Base-by-base conservation (phyloP, 2,888 invertebrate genomes). In the Andrena marginata region DNA sequence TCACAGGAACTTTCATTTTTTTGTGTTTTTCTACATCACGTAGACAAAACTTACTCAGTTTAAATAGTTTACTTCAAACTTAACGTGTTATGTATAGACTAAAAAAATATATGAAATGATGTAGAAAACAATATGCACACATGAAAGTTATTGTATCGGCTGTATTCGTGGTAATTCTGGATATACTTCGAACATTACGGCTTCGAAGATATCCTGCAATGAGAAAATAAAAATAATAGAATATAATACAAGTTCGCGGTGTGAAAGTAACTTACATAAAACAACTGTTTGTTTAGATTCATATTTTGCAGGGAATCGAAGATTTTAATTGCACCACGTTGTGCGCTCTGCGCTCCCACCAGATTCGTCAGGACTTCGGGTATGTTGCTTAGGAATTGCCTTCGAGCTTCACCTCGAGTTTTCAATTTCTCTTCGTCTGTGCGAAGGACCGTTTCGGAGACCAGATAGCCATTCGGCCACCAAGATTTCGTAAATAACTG, bases 381-480 rank as follows among this genome's bases (percentile, higher is more conserved):
- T 94, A 97, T 96, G 92, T 97, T 96, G 91, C 96, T 96, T 75
- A 96, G 95, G 86, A 98, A 95, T 93, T 96, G 96, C 91, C 96
- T 95, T 75, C 95, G 95, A 64, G 97, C 97, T 85, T 97, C 95
- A 76, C 96, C 96, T 54, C 96, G 96, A 2, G 97, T 97, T 94
- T 96, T 96, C 84, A 96, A 77, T 91, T 96, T 96, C 90, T 96
- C 96, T 82, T 96, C 96, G 60, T 96, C 95, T 7, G 95, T 95
- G 77, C 96, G 94, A 26, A 94, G 90, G 2, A 94, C 94, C 0
- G 94, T 92, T 1, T 95, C 94, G n/a, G 95, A 95, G 0, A 96
- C 96, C 0, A 97, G 94, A n/a, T 96, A 96, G 1, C 98, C 98
- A 71, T 97, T 97, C 0, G 98, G 98, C 98, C 98, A 98, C 96